A percentile compares a stretch with the other conserved stretches of the same genome.
phyloP scores from a whole-genome alignment of 2,113 vertebrate species.

The Herpetotheres cachinnans region DNA sequence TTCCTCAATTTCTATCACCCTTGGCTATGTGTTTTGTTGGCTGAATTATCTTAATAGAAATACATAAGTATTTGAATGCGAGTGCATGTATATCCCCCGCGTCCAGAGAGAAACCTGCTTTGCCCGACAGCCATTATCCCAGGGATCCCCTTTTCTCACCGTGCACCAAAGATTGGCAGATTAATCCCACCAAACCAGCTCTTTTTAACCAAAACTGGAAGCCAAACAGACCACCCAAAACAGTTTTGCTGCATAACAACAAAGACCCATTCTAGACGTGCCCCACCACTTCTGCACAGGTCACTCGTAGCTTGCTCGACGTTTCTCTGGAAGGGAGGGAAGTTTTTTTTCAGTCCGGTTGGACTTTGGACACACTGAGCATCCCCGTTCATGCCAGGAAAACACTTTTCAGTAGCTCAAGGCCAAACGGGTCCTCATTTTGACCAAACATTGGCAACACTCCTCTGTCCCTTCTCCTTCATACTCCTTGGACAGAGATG shows the following conservation, averaged over 20 bases:
- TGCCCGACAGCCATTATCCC: background rate
- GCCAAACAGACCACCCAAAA: background rate
- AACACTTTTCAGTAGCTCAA: background rate
- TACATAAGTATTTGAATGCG: background rate
- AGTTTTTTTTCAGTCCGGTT: background rate
- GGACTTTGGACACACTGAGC: background rate
- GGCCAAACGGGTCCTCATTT: background rate
- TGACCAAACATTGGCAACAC: background rate
- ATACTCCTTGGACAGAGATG: background rate
- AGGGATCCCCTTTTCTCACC: background rate
- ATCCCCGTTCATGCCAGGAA: background rate
- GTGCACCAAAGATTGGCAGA: background rate
- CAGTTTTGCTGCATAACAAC: background rate
- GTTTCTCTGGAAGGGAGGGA: background rate
- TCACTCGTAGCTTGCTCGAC: background rate
- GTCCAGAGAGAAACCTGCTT: background rate
- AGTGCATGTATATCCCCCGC: background rate
- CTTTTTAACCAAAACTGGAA: background rate
- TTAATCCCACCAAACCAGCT: background rate
- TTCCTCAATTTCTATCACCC: conserved; percentile 48
- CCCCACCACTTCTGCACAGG: background rate
- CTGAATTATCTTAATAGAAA: conserved; percentile 26
- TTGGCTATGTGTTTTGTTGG: conserved; percentile 10
- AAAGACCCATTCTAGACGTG: background rate
- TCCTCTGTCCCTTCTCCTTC: background rate